Conservation (phyloP, 2,113 vertebrate genomes). For the Zapornia atra region DNA sequence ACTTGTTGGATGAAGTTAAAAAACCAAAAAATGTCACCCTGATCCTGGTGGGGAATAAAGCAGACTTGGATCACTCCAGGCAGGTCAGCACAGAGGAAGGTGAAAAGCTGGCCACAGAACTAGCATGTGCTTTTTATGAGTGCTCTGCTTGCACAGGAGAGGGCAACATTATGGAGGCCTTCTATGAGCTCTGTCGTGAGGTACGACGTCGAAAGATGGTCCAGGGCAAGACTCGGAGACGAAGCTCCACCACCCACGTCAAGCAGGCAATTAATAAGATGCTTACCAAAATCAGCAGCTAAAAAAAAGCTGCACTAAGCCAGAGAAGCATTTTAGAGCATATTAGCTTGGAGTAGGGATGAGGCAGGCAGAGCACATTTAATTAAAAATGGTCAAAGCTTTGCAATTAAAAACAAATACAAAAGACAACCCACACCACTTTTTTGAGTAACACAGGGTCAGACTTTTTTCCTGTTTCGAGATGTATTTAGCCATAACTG, state of each 20-base stretch:
- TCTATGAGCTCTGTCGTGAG: slow-evolving; percentile 94
- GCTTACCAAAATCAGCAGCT: slow-evolving; percentile 99
- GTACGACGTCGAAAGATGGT: slow-evolving; percentile 89
- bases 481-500: slow-evolving; percentile 8
- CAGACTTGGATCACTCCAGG: slow-evolving; percentile 92
- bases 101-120: slow-evolving; percentile 92
- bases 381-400: not conserved
- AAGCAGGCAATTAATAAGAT: slow-evolving; percentile 99
- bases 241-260: slow-evolving; percentile 97
- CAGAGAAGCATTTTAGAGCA: not conserved
- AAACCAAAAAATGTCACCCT: slow-evolving; percentile 93
- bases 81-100: slow-evolving; percentile 95
- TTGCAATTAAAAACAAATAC: not conserved
- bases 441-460: not conserved
- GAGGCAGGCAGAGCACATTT: not conserved
- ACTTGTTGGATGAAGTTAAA: slow-evolving; percentile 91
- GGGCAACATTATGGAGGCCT: slow-evolving; percentile 88
- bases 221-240: slow-evolving; percentile 91
- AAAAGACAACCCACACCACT: not conserved
- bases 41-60: slow-evolving; percentile 96
- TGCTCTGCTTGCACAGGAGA: slow-evolving; percentile 94
- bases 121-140: slow-evolving; percentile 96
- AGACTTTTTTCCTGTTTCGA: not conserved
- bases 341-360: not conserved
- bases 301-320: slow-evolving; percentile 42